A percentile compares a stretch with the other conserved stretches of the same genome.
These are phyloP conservation scores for Drosophila fungiperda DNA, from an alignment of 2,888 invertebrate genomes.

Conservation along the genomic window DNA sequence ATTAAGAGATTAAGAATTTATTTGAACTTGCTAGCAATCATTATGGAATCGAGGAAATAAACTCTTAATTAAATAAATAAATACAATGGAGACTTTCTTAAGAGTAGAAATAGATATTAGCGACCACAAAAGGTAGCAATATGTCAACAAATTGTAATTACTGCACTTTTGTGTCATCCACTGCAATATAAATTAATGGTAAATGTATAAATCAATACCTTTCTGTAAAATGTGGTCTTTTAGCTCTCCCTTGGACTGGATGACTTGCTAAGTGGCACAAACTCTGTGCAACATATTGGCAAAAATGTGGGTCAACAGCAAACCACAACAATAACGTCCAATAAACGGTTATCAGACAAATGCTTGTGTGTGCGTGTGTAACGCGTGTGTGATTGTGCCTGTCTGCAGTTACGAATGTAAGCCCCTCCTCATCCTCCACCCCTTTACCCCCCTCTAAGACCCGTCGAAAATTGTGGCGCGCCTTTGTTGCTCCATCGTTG, in stretches of 20 bases:
- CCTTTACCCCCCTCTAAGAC: conserved; percentile 11
- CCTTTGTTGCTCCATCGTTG: conserved; percentile 52
- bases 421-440: background rate
- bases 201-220: conserved; percentile 10
- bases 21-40: background rate
- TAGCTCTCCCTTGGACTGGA: conserved; percentile 4
- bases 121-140: background rate
- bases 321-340: conserved; percentile 72
- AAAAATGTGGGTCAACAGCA: conserved; percentile 76
- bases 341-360: conserved; percentile 62
- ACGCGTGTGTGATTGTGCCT: conserved; percentile 19
- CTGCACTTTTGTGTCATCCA: conserved; percentile 7
- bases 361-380: conserved; percentile 4
- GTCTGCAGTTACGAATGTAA: conserved; percentile 55
- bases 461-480: conserved; percentile 58
- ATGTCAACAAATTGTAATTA: conserved; percentile 3
- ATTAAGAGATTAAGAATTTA: background rate
- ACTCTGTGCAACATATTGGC: conserved; percentile 72
- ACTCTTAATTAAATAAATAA: background rate
- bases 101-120: background rate
- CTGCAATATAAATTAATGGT: conserved; percentile 19
- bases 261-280: conserved; percentile 40
- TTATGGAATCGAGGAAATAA: background rate
- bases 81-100: background rate
- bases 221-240: background rate